These are phyloP conservation scores for Agrochola macilenta DNA, from an alignment of 2,888 invertebrate species.

Conservation along the genomic window DNA sequence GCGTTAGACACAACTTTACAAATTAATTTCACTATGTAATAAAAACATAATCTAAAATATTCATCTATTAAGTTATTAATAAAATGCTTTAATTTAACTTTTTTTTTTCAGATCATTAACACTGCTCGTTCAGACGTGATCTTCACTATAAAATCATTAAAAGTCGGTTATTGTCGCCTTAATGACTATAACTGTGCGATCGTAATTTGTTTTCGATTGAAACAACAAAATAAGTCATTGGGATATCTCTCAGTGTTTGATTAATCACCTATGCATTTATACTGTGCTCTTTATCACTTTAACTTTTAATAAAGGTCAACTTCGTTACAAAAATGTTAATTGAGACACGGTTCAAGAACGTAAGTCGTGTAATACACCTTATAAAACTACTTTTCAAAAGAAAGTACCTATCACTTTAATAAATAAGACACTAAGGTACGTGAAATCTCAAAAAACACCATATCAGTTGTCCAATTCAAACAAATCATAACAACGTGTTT, in stretches of 20 bases:
- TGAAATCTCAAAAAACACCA: constrained; percentile 17
- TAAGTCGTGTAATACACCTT: too few relatives aligned
- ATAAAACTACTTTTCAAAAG: constrained; percentile 8
- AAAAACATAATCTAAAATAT: too few relatives aligned
- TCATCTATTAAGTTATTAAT: too few relatives aligned
- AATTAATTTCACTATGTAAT: too few relatives aligned
- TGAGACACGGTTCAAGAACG: neutral
- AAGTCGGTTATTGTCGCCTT: too few relatives aligned
- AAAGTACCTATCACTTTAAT: neutral
- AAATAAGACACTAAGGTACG: constrained; percentile 8
- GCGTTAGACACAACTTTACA: too few relatives aligned
- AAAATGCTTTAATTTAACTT: too few relatives aligned
- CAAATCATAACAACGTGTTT: constrained; percentile 67
- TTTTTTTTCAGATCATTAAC: too few relatives aligned
- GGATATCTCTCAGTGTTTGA: constrained; percentile 41
- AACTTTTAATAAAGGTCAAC: constrained; percentile 43
- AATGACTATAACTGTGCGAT: constrained; percentile 15
- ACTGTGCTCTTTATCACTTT: constrained; percentile 21
- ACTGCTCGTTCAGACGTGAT: too few relatives aligned
- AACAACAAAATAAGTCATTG: constrained; percentile 48
- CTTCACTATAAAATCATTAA: too few relatives aligned
- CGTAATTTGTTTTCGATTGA: constrained; percentile 52
- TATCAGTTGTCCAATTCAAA: constrained; percentile 66
- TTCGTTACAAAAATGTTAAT: constrained; percentile 12
- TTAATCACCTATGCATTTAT: constrained; percentile 38